Evolutionary conservation across 2,113 vertebrate species (phyloP).

Genomic region (Hyperopisus bebe): DNA sequence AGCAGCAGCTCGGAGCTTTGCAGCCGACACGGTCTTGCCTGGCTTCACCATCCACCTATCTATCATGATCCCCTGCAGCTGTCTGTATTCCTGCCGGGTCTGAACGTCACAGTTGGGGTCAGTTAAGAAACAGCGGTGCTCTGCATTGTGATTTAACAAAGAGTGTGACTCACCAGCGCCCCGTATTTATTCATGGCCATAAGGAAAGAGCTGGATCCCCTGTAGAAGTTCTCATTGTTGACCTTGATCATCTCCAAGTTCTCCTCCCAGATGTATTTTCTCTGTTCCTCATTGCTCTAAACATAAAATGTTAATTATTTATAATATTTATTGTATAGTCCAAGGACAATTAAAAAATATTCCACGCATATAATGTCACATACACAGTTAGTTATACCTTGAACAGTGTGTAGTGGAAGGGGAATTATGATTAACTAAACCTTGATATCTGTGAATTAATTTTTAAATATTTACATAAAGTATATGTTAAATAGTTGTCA

Average conservation of each 20-base stretch:
- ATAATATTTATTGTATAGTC: neutral
- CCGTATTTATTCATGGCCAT: constrained; percentile 68
- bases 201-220: constrained; percentile 49
- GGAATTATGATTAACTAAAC: neutral
- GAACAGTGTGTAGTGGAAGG: neutral
- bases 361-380: neutral
- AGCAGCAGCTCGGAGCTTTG: constrained; percentile 43
- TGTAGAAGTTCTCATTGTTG: constrained; percentile 50
- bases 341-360: too few relatives aligned
- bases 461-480: neutral
- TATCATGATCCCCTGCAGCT: constrained; percentile 54
- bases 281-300: constrained; percentile 46
- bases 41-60: constrained; percentile 35
- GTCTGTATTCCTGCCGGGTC: constrained; percentile 52
- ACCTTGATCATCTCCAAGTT: constrained; percentile 53
- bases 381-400: neutral
- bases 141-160: neutral
- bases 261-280: constrained; percentile 55
- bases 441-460: neutral
- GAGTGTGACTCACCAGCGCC: constrained; percentile 47
- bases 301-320: neutral
- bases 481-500: neutral
- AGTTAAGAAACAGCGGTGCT: neutral
- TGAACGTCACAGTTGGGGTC: constrained; percentile 19
- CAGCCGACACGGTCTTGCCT: constrained; percentile 42